Base-by-base conservation (phyloP, 2,113 vertebrate genomes). In the Macquaria ambigua region DNA sequence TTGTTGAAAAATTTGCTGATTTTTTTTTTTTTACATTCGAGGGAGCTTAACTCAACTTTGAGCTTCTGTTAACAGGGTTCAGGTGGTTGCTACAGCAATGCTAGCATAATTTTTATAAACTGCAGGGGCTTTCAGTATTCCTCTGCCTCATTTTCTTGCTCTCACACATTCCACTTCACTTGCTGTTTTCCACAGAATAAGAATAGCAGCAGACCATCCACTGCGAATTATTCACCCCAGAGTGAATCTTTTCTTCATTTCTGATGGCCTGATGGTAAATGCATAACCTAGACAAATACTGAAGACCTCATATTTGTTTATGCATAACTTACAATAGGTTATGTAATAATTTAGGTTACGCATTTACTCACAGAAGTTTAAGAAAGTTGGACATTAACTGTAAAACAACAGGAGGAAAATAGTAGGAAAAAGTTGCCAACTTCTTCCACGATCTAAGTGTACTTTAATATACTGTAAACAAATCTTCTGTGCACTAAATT, bases 131-230 rank as follows among this genome's bases (percentile, higher is more conserved):
- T 81, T 81, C 63, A 71, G 73, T 52, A 74, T 74, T 80, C 52
- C 76, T 77, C 68, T 70, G 83, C 84, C 21, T 82, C 81, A 68
- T 73, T 76, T 81, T 78, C 61, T 77, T 15, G 1, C 77, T 87
- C 67, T 71, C 68, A 73, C 37, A 83, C 63, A 59, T 74, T 85
- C 69, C 77, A 61, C 66, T 75, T 83, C 46, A 77, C 67, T 66
- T 41, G 21, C 55, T 72, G 25, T 82, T 71, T 86, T 53, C n/a
- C 37, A 68, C 46, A 82, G 48, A 83, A 41, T 78, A 59, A 77
- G 80, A 91, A 86, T 23, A 85, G 79, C 73, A 64, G 66, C 74
- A 79, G 56, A 79, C 20, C 16, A 68, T 89, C 69, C 71, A 69
- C 48, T 79, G 58, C 71, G 55, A 39, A 79, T 67, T 20, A 59